Evolutionary conservation across 2,797 vertebrate genomes (phyloP).

Genomic region (Lophotriccus pileatus): DNA sequence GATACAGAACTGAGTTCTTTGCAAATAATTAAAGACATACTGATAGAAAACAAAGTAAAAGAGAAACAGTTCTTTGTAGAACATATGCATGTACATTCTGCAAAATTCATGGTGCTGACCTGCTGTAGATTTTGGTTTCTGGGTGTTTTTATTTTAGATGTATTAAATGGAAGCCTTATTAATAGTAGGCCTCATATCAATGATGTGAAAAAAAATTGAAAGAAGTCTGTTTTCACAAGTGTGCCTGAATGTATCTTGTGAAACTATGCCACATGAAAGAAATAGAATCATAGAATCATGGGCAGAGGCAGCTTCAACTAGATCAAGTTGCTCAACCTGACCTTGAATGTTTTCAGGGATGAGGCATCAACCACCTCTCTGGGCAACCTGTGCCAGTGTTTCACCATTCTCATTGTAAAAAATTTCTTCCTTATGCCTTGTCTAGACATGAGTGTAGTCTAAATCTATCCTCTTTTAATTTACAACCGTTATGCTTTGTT

Average conservation of each 20-base stretch:
- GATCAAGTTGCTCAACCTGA: background rate
- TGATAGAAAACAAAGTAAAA: background rate
- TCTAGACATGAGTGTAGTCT: background rate
- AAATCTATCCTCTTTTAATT: background rate
- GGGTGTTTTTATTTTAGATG: background rate
- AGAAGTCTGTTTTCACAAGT: background rate
- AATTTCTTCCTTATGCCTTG: background rate
- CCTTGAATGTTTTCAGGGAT: background rate
- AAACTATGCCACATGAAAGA: background rate
- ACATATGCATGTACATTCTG: fast-evolving
- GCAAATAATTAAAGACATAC: background rate
- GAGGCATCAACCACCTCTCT: background rate
- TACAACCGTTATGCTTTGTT: background rate
- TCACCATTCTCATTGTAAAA: background rate
- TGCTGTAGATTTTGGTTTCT: background rate
- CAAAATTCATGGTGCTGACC: background rate
- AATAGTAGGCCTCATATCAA: background rate
- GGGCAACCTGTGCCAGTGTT: background rate
- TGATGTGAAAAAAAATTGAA: background rate
- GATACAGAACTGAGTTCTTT: background rate
- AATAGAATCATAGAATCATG: background rate
- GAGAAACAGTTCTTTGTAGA: background rate
- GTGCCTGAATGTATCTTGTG: background rate
- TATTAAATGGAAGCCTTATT: background rate
- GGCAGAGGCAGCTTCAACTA: background rate